Conservation (phyloP, 2,113 vertebrate species). For the Tychaedon coryphoeus region DNA sequence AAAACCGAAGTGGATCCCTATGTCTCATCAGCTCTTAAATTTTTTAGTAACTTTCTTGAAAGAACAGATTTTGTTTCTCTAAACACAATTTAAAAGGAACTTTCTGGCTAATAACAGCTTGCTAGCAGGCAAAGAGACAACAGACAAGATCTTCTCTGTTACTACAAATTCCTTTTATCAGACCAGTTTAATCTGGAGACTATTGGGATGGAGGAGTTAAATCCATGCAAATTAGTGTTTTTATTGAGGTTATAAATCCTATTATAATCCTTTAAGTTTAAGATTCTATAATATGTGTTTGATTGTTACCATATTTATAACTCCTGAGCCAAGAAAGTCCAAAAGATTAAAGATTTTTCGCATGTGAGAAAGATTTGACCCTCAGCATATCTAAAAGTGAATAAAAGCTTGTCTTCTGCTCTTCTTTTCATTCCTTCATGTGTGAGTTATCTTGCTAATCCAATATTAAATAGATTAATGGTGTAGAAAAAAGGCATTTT, state of each 20-base stretch:
- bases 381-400: not conserved
- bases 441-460: conserved; percentile 7
- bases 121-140: not conserved
- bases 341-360: not conserved
- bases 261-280: not conserved
- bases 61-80: not conserved
- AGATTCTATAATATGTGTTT: not conserved
- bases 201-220: not conserved
- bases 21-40: not conserved
- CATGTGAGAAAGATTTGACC: not conserved
- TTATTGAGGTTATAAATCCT: not conserved
- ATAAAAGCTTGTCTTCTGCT: not conserved
- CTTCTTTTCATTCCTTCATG: not conserved
- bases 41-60: not conserved
- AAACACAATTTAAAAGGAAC: not conserved
- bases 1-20: not conserved
- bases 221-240: not conserved
- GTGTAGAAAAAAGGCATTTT: conserved; percentile 8
- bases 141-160: not conserved
- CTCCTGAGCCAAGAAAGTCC: not conserved
- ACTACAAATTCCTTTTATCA: not conserved
- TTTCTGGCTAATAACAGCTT: not conserved
- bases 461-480: conserved; percentile 18
- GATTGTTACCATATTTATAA: not conserved
- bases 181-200: not conserved